A percentile compares a stretch with the other conserved stretches of the same genome.
These are phyloP conservation scores for Anthoptus insignis DNA, from an alignment of 2,888 invertebrate genomes.

Conservation along the genomic window DNA sequence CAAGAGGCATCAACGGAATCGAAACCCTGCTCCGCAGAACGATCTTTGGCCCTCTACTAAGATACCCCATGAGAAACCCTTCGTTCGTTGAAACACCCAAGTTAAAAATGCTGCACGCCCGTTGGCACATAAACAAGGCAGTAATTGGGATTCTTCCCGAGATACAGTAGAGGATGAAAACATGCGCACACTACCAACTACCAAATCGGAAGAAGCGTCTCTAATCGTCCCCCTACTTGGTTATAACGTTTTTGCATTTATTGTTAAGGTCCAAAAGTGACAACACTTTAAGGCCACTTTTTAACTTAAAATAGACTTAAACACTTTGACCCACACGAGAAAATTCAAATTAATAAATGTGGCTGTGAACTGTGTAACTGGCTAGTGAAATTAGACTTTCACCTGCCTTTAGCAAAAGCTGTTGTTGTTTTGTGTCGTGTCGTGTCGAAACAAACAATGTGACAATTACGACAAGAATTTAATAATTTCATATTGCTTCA, in stretches of 20 bases:
- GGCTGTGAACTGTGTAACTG: neutral
- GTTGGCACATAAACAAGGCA: too few relatives aligned
- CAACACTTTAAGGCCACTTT: neutral
- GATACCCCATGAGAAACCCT: too few relatives aligned
- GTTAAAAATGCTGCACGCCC: too few relatives aligned
- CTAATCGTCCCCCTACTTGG: neutral
- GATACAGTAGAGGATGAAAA: too few relatives aligned
- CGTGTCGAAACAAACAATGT: too few relatives aligned
- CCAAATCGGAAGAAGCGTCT: neutral
- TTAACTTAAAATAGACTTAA: neutral
- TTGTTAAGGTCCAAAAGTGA: neutral
- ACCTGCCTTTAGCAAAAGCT: neutral
- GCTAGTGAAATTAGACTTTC: conserved; percentile 6
- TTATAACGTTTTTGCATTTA: neutral
- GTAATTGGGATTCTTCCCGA: too few relatives aligned
- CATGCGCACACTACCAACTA: neutral
- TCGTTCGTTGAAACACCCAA: too few relatives aligned
- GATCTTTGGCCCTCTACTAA: neutral
- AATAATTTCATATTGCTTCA: too few relatives aligned
- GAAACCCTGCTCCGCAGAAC: neutral
- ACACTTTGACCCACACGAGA: neutral
- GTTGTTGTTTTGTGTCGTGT: too few relatives aligned
- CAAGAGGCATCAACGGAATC: too few relatives aligned
- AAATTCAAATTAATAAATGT: too few relatives aligned
- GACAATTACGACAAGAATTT: too few relatives aligned